Evolutionary conservation across 2,797 vertebrate species (phyloP).

Genomic region (Channa striata): DNA sequence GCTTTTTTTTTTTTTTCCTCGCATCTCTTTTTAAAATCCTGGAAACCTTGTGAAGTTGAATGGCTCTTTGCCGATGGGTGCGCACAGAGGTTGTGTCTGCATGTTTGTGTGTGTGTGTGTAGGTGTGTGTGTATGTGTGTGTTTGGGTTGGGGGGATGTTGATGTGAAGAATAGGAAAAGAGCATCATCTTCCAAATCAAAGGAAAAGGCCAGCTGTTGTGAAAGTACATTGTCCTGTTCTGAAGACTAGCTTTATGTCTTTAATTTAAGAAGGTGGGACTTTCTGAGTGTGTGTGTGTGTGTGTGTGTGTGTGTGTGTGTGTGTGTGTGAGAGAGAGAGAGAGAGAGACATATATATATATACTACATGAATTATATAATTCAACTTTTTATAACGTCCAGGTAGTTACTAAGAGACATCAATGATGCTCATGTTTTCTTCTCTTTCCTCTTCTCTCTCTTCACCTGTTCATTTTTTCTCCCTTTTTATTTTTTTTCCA

Average conservation of each 20-base stretch:
- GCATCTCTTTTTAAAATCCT: conserved; percentile 88
- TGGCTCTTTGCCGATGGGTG: conserved; percentile 91
- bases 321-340: too few species aligned
- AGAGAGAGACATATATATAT: background rate
- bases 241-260: conserved; percentile 63
- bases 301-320: too few species aligned
- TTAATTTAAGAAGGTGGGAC: conserved; percentile 46
- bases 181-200: conserved; percentile 78
- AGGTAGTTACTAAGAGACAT: background rate
- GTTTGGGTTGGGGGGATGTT: background rate
- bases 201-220: conserved; percentile 92
- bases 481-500: too few species aligned
- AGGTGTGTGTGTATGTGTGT: conserved; percentile 11
- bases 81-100: conserved; percentile 46
- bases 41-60: conserved; percentile 94
- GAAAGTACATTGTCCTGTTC: conserved; percentile 71
- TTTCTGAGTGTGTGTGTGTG: background rate
- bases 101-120: conserved; percentile 20
- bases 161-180: conserved; percentile 44
- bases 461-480: conserved; percentile 40
- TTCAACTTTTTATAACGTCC: background rate
- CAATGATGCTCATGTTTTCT: conserved; percentile 23
- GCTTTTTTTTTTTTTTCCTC: background rate
- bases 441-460: background rate
- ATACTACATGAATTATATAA: conserved; percentile 19